Evolutionary conservation across 2,888 invertebrate species (phyloP), one percentile per base, ranked within the genome.

Genomic region (Doris montereyensis): DNA sequence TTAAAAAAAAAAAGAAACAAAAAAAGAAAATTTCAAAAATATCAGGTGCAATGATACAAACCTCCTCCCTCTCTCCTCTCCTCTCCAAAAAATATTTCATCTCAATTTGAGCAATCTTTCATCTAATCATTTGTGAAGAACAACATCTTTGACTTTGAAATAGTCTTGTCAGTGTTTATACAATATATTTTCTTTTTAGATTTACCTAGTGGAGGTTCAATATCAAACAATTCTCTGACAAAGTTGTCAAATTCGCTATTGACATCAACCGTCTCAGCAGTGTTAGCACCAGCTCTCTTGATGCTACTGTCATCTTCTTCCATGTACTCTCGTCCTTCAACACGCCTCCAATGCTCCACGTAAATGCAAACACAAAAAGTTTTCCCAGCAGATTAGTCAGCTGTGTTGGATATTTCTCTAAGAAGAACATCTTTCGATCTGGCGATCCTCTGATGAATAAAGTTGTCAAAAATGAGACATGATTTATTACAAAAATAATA

Each of bases 241-340:
- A 91, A 89, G 79, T 87, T 88, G 83, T 91, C 91, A 86, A 91
- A 91, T 84, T 91, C 91, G 68, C 88, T 87, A 79, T 90, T 89
- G 73, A 90, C 88, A 82, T 90, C 88, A 34, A 90, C 76, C 62
- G 85, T 85, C 71, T 83, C 81, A n/a, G 83, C 86, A 5, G 70
- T 80, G 71, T 84, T 84, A 52, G 86, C 86, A 8, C 83, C 84
- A 4, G 84, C 83, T 21, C 87, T 83, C 32, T 85, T 81, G 65
- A 83, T 85, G 76, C 85, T 81, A 17, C 83, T 86, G 32, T 87
- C 91, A 78, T 89, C 88, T 2, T 88, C 87, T 71, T 90, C 90
- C 74, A 86, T 81, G 76, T 91, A 90, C 68, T 91, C 91, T 77
- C 87, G 86, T 8, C 90, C 85, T 86, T 84, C 76, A 91, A 87